These are phyloP conservation scores for Nyleta sp. DNA, from an alignment of 2,888 invertebrate species.

Conservation along the genomic window DNA sequence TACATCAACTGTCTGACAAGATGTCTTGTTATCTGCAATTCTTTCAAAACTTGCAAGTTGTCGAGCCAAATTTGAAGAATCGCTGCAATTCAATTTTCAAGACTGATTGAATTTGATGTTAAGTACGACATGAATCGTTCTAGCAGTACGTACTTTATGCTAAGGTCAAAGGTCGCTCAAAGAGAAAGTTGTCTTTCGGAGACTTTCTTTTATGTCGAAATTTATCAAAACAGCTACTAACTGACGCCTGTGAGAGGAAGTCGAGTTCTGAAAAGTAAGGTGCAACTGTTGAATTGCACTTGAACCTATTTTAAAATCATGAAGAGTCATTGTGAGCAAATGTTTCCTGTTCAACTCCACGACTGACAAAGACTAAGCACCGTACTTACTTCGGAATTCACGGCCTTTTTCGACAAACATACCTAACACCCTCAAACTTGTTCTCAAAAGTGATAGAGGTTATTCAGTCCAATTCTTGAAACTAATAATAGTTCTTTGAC, in stretches of 20 bases:
- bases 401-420: constrained; percentile 27
- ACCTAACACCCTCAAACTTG: constrained; percentile 18
- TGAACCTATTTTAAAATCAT: constrained; percentile 31
- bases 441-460: not conserved
- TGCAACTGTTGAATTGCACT: constrained; percentile 33
- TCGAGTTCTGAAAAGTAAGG: constrained; percentile 19
- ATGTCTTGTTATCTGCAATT: constrained; percentile 5
- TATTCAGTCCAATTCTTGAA: too few species aligned
- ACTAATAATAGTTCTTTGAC: too few species aligned
- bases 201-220: constrained; percentile 30
- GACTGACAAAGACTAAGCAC: constrained; percentile 34
- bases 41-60: constrained; percentile 5
- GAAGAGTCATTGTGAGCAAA: constrained; percentile 30
- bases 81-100: constrained; percentile 10
- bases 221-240: constrained; percentile 24
- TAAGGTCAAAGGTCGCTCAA: constrained; percentile 15
- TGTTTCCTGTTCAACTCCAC: constrained; percentile 32
- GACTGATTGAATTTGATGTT: constrained; percentile 15
- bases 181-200: constrained; percentile 15
- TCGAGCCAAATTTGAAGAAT: constrained; percentile 18
- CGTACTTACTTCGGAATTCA: constrained; percentile 21
- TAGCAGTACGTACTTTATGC: not conserved
- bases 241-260: constrained; percentile 12
- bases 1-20: constrained; percentile 2
- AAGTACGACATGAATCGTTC: constrained; percentile 2